phyloP scores from a whole-genome alignment of 2,797 vertebrate species.

The Brachyrhaphis roseni region DNA sequence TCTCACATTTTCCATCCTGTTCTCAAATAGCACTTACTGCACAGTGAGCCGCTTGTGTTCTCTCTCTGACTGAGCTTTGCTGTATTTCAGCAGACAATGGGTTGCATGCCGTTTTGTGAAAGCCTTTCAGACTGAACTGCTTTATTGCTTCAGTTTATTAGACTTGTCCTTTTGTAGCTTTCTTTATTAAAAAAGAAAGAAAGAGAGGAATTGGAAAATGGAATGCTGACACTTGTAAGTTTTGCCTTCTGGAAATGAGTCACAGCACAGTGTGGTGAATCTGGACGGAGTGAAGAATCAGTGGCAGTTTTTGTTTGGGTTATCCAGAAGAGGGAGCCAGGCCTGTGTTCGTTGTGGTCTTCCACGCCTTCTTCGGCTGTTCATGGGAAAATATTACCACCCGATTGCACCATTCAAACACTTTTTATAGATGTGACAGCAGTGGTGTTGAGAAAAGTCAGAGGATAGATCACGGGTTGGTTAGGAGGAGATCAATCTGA shows the following conservation, averaged over 20 bases:
- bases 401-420: constrained; percentile 27
- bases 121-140: constrained; percentile 23
- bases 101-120: constrained; percentile 13
- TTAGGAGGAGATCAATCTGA: neutral
- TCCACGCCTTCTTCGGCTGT: constrained; percentile 12
- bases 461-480: neutral
- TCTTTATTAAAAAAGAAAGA: constrained; percentile 9
- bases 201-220: neutral
- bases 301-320: constrained; percentile 3
- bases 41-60: constrained; percentile 45
- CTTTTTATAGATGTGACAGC: constrained; percentile 25
- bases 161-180: constrained; percentile 39
- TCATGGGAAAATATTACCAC: constrained; percentile 38
- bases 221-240: constrained; percentile 27
- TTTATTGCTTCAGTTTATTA: constrained; percentile 36
- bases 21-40: constrained; percentile 44
- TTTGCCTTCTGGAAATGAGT: constrained; percentile 31
- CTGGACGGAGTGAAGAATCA: constrained; percentile 3
- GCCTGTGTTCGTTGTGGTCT: constrained; percentile 8
- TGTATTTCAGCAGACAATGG: constrained; percentile 31
- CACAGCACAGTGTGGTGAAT: neutral
- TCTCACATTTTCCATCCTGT: constrained; percentile 57
- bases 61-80: constrained; percentile 21
- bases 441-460: neutral
- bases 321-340: constrained; percentile 61